A percentile compares a stretch with the other conserved stretches of the same genome.
Conservation (phyloP, 2,888 invertebrate genomes). For the Zeuzera pyrina region DNA sequence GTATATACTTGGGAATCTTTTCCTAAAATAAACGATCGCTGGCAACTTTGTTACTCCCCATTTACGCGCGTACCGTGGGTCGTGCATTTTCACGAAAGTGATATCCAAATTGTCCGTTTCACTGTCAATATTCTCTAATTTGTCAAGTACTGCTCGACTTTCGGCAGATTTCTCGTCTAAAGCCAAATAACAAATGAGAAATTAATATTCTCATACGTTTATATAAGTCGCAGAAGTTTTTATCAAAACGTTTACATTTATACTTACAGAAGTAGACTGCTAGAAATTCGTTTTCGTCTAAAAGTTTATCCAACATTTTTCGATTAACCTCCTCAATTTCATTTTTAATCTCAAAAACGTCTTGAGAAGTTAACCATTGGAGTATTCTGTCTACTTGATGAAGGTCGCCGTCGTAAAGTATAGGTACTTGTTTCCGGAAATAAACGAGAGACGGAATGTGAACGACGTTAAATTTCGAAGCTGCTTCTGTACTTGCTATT, state of each 20-base stretch:
- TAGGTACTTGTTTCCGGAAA: slow-evolving; percentile 86
- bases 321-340: slow-evolving; percentile 98
- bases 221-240: slow-evolving; percentile 3
- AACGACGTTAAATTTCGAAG: slow-evolving; percentile 85
- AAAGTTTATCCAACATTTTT: slow-evolving; percentile 94
- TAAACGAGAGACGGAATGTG: slow-evolving; percentile 90
- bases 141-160: slow-evolving; percentile 86
- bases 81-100: slow-evolving; percentile 95
- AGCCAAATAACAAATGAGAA: too few relatives aligned
- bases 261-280: slow-evolving; percentile 96
- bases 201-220: too few relatives aligned
- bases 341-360: slow-evolving; percentile 95
- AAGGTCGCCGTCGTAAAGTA: slow-evolving; percentile 91
- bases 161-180: slow-evolving; percentile 87
- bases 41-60: slow-evolving; percentile 95
- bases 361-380: slow-evolving; percentile 93
- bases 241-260: slow-evolving; percentile 1
- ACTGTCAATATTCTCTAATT: slow-evolving; percentile 94
- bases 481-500: slow-evolving; percentile 86
- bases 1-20: slow-evolving; percentile 93
- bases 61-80: slow-evolving; percentile 91
- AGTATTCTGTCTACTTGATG: slow-evolving; percentile 89
- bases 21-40: slow-evolving; percentile 92
- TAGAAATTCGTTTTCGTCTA: slow-evolving; percentile 95
- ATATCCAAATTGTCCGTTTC: slow-evolving; percentile 96